A percentile compares a stretch with the other conserved stretches of the same genome.
Conservation (phyloP, 2,113 vertebrate genomes). For the Microcebus griseorufus region DNA sequence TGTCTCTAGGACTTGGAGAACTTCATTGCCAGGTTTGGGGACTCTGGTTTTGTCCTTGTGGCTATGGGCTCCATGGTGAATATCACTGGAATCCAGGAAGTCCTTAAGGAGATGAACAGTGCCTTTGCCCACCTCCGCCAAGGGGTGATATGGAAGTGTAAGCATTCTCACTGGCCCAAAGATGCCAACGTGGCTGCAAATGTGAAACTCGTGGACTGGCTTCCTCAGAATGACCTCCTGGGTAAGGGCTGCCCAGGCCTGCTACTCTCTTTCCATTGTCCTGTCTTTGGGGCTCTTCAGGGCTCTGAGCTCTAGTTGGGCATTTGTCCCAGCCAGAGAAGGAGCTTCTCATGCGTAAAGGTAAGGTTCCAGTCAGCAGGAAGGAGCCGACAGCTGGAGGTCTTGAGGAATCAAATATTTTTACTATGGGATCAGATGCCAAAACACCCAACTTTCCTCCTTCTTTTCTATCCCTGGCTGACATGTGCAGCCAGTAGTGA, state of each 20-base stretch:
- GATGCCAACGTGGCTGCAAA: slow-evolving; percentile 33
- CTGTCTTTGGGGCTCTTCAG: neutral
- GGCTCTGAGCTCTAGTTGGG: neutral
- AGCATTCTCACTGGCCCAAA: neutral
- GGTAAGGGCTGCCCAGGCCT: neutral
- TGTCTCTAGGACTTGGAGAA: slow-evolving; percentile 80
- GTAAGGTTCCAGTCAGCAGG: neutral
- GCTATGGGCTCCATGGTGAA: slow-evolving; percentile 79
- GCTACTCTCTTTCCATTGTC: neutral
- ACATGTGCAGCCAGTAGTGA: neutral
- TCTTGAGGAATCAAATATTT: neutral
- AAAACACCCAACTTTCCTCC: neutral
- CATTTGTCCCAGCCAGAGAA: neutral
- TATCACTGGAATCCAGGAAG: slow-evolving; percentile 54
- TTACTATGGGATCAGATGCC: neutral
- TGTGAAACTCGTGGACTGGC: slow-evolving; percentile 58
- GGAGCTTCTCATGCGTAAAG: neutral
- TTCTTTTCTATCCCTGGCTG: neutral
- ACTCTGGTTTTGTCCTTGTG: slow-evolving; percentile 82
- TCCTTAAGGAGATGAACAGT: slow-evolving; percentile 78
- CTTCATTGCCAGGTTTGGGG: slow-evolving; percentile 78
- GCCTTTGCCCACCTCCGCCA: slow-evolving; percentile 79
- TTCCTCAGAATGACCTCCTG: slow-evolving; percentile 54
- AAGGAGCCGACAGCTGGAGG: neutral
- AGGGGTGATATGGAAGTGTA: slow-evolving; percentile 60